These are phyloP conservation scores for Clarias macrocephalus DNA, from an alignment of 2,113 vertebrate species.

Conservation along the genomic window DNA sequence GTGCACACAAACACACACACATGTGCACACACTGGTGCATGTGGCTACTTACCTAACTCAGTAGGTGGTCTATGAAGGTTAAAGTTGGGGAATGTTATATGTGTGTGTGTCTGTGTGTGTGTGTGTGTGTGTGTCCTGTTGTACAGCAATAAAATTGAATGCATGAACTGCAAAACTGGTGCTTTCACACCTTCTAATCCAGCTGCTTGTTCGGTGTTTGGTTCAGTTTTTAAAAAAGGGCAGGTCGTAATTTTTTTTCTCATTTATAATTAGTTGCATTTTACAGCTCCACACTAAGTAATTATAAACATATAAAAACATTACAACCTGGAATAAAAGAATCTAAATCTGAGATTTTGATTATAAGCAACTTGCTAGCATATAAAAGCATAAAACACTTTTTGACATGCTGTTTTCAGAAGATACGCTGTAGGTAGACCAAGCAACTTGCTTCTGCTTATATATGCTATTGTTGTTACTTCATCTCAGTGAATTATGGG, in stretches of 20 bases:
- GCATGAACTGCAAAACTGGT: not conserved
- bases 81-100: slow-evolving; percentile 30
- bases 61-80: slow-evolving; percentile 66
- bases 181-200: not conserved
- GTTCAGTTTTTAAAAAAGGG: not conserved
- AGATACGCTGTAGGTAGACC: not conserved
- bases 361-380: not conserved
- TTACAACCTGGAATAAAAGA: not conserved
- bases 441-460: not conserved
- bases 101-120: slow-evolving; percentile 18
- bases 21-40: slow-evolving; percentile 33
- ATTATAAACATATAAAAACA: not conserved
- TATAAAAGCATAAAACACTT: no score
- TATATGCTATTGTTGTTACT: not conserved
- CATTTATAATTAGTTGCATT: no score
- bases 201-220: not conserved
- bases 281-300: not conserved
- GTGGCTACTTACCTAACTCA: slow-evolving; percentile 40
- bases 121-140: not conserved
- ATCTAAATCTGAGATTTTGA: not conserved
- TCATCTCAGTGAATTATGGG: not conserved
- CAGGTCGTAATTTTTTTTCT: no score
- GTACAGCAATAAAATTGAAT: not conserved
- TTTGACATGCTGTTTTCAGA: not conserved
- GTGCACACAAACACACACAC: slow-evolving; percentile 1